Base-by-base conservation (phyloP, 2,888 invertebrate genomes). In the Ophraella communa region DNA sequence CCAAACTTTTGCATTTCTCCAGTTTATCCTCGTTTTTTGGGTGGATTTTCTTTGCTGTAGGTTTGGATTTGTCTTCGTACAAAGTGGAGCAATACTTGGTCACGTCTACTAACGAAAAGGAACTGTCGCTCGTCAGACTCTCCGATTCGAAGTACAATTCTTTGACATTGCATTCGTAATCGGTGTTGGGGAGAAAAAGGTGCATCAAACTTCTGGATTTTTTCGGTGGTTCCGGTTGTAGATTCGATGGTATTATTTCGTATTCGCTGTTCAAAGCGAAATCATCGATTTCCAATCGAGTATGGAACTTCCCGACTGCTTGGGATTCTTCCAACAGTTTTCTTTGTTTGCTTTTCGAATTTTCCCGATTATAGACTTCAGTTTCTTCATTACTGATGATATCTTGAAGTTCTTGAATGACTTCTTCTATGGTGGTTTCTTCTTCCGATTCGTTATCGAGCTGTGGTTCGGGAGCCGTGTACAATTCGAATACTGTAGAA, bases 361-460 rank as follows among this genome's bases (percentile, higher is more conserved):
- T 72, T 65, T 80, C 82, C 56, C 82, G 84, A 71, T 84, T 85
- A 62, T 85, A 85, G 59, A 85, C 84, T 80, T 91, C 89, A 0
- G 91, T 89, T 81, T 94, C 93, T 0, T 92, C 93, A 74, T 93
- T 91, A 77, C 91, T 93, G 1, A 93, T 92, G 67, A 94, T 93
- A 74, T 93, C 93, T 69, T 91, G 87, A 35, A 94, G 81, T 79
- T 94, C 93, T 80, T 93, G 93, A 76, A 94, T 93, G 1, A 93
- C 94, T 81, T 93, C 93, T 74, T 94, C 93, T 67, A 94, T 93
- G 1, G 93, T 93, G 0, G 92, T 91, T 81, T 92, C 91, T 62
- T 90, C 90, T 77, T 91, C 90, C n/a, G 74, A 73, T 4, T 72
- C 61, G 23, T 68, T 45, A 4, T 60, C 30, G 17, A 71, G 76